Evolutionary conservation across 2,888 invertebrate genomes (phyloP).

Genomic region (Orthonychiurus folsomi): DNA sequence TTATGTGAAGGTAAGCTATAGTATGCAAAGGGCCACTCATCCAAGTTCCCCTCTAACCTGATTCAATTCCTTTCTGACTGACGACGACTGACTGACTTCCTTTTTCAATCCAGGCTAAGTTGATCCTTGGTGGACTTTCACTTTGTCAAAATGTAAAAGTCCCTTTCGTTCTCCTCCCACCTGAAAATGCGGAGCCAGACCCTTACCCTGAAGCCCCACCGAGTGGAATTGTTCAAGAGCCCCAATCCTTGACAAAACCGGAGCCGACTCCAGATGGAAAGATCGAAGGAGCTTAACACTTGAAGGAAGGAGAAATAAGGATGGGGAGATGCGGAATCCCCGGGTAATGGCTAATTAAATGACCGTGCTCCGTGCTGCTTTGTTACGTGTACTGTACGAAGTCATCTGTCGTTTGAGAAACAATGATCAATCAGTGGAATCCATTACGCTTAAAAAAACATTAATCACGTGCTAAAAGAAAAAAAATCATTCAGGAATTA

Average conservation of each 20-base stretch:
- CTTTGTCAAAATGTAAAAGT: conserved; percentile 38
- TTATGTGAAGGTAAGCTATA: conserved; percentile 67
- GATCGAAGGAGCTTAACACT: neutral
- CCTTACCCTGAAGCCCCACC: conserved; percentile 27
- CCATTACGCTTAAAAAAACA: conserved; percentile 16
- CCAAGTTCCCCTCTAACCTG: neutral
- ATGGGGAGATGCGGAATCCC: too few relatives aligned
- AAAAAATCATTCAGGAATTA: conserved; percentile 14
- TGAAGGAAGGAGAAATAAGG: neutral
- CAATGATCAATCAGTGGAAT: conserved; percentile 17
- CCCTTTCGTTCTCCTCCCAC: conserved; percentile 39
- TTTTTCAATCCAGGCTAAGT: conserved; percentile 47
- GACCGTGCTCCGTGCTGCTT: too few relatives aligned
- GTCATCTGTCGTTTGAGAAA: too few relatives aligned
- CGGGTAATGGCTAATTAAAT: too few relatives aligned
- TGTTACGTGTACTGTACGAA: too few relatives aligned
- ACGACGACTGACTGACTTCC: neutral
- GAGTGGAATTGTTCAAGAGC: neutral
- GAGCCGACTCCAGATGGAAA: neutral
- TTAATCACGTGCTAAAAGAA: conserved; percentile 16
- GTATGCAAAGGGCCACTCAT: too few relatives aligned
- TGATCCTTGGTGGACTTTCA: conserved; percentile 63
- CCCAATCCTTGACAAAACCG: neutral
- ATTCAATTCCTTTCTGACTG: neutral
- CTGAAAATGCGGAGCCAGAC: conserved; percentile 36